Conservation (phyloP, 1,140 invertebrate species). For the Chlorops oryzae region DNA sequence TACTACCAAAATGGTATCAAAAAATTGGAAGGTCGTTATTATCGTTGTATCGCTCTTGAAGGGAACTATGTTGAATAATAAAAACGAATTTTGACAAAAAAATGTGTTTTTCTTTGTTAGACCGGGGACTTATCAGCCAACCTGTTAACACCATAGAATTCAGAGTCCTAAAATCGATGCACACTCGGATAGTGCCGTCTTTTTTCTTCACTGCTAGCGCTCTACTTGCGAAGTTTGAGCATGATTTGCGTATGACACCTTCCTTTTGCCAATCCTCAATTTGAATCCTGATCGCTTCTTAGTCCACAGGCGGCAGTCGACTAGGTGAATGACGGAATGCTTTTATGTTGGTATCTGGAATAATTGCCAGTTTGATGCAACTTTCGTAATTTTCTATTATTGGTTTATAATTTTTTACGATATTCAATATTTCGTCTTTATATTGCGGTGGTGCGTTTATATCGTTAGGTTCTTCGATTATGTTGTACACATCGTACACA, state of each 20-base stretch:
- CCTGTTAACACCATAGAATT: conserved; percentile 22
- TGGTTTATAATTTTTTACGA: background rate
- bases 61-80: too few relatives aligned
- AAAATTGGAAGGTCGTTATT: too few relatives aligned
- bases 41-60: too few relatives aligned
- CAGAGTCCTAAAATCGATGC: conserved; percentile 25
- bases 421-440: background rate
- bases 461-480: conserved; percentile 3
- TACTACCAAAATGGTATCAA: too few relatives aligned
- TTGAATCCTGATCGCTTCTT: conserved; percentile 6
- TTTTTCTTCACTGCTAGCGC: conserved; percentile 32
- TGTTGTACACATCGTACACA: too few relatives aligned
- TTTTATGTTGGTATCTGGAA: conserved; percentile 1
- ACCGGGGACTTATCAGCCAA: too few relatives aligned
- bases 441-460: conserved; percentile 5
- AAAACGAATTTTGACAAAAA: too few relatives aligned
- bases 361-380: conserved; percentile 4
- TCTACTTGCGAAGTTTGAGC: conserved; percentile 24
- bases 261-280: conserved; percentile 12
- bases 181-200: conserved; percentile 19
- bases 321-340: conserved; percentile 13
- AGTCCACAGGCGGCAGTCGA: conserved; percentile 8
- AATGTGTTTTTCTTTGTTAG: too few relatives aligned
- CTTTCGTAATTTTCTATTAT: background rate
- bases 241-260: conserved; percentile 11